Conservation (phyloP, 2,888 invertebrate species). For the Oligia latruncula region DNA sequence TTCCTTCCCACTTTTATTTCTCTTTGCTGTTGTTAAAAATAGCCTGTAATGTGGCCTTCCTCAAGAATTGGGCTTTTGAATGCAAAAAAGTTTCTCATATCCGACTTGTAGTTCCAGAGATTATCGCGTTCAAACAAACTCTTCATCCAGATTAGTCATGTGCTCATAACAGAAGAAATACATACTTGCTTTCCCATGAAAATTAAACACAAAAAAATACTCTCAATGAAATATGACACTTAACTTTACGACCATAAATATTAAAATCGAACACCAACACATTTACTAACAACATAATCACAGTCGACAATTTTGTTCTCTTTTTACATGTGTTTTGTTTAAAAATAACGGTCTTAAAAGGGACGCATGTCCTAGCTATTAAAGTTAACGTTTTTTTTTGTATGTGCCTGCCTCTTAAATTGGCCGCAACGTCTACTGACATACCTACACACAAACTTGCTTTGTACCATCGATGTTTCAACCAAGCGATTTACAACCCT, state of each 20-base stretch:
- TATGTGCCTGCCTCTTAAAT: constrained; percentile 79
- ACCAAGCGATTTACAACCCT: constrained; percentile 60
- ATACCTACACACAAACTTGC: constrained; percentile 56
- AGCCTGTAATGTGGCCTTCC: too few species aligned
- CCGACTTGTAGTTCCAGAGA: too few species aligned
- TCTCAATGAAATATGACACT: constrained; percentile 42
- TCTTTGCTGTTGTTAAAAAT: too few species aligned
- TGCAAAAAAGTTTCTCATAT: too few species aligned
- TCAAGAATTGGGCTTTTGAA: too few species aligned
- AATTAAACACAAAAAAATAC: constrained; percentile 35
- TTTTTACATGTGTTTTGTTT: constrained; percentile 74
- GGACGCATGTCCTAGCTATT: constrained; percentile 75
- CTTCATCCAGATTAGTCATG: not conserved
- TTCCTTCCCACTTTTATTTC: too few species aligned
- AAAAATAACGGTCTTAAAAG: constrained; percentile 76
- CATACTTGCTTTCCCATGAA: constrained; percentile 55
- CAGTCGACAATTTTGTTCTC: constrained; percentile 57
- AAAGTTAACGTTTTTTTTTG: constrained; percentile 72
- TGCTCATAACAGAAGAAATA: not conserved
- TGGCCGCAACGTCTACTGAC: constrained; percentile 80
- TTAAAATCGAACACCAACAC: constrained; percentile 51
- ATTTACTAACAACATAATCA: constrained; percentile 55
- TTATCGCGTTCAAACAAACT: too few species aligned
- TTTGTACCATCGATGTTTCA: constrained; percentile 27
- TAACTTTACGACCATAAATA: constrained; percentile 32